Conservation (phyloP, 2,113 vertebrate species). For the Aplodontia rufa region DNA sequence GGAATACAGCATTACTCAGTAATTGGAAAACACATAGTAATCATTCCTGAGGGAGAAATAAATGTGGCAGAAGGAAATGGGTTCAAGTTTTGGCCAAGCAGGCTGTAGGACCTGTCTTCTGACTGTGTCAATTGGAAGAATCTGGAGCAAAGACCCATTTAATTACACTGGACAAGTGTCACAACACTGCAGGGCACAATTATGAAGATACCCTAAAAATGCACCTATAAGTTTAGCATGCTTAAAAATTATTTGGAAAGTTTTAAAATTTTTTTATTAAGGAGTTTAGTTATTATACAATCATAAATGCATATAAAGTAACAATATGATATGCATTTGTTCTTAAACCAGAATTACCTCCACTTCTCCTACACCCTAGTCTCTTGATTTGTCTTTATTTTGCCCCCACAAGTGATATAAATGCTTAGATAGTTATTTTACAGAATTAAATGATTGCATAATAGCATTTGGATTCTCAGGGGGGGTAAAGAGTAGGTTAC, state of each 20-base stretch:
- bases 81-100: not conserved
- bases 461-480: no score
- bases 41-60: not conserved
- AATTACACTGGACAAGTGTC: not conserved
- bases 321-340: no score
- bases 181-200: not conserved
- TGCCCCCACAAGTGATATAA: no score
- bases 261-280: no score
- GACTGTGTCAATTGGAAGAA: not conserved
- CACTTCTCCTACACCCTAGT: no score
- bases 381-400: no score
- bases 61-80: constrained; percentile 2
- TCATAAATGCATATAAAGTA: no score
- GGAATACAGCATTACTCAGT: not conserved
- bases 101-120: not conserved
- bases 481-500: no score
- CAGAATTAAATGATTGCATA: no score
- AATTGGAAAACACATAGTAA: not conserved
- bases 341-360: no score
- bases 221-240: not conserved
- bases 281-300: no score
- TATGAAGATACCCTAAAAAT: not conserved
- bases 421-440: no score
- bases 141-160: not conserved
- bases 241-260: not conserved